A percentile compares a stretch with the other conserved stretches of the same genome.
Evolutionary conservation across 2,797 vertebrate genomes (phyloP).

Genomic region (Poecile montanus): DNA sequence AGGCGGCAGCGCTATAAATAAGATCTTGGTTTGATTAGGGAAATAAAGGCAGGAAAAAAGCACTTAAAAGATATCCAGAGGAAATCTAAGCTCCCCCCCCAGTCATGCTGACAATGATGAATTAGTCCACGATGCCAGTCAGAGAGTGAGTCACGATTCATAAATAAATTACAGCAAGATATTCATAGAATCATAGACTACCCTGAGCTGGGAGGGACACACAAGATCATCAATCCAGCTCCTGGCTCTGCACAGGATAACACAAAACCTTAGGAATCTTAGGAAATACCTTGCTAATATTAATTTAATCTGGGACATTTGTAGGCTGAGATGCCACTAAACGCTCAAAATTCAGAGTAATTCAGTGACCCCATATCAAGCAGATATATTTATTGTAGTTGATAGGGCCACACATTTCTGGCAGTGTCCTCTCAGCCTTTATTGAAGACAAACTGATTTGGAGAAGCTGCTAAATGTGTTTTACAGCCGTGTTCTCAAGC

Average conservation of each 20-base stretch:
- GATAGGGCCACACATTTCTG: background rate
- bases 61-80: slow-evolving; percentile 1
- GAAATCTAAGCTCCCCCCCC: background rate
- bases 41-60: slow-evolving; percentile 30
- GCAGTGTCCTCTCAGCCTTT: background rate
- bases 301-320: background rate
- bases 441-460: background rate
- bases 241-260: background rate
- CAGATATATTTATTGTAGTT: fast-evolving
- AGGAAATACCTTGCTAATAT: background rate
- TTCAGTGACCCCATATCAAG: background rate
- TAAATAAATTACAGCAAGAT: background rate
- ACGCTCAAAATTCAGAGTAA: background rate
- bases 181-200: background rate
- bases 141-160: background rate
- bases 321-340: background rate
- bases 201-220: background rate
- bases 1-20: slow-evolving; percentile 57
- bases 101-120: background rate
- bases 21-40: background rate
- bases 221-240: background rate
- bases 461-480: background rate
- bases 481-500: background rate
- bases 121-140: background rate
- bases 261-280: background rate